These are phyloP conservation scores for Parnassius orleans DNA, from an alignment of 2,888 invertebrate species.

Conservation along the genomic window DNA sequence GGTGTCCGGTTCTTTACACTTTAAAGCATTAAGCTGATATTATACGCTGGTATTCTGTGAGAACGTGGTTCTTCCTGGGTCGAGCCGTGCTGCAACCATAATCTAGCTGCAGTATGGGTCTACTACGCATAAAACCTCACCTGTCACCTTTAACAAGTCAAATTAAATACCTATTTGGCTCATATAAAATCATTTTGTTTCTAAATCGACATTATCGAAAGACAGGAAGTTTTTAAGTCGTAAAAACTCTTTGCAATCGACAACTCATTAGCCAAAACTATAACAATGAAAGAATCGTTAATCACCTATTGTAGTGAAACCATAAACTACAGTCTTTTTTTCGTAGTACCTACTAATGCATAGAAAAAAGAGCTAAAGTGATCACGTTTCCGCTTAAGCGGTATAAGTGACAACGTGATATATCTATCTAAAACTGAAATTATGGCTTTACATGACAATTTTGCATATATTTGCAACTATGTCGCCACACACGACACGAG, in stretches of 20 bases:
- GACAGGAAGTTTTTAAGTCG: constrained; percentile 54
- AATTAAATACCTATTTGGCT: constrained; percentile 31
- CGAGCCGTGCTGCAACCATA: too few relatives aligned
- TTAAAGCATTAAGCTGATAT: too few relatives aligned
- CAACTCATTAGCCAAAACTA: constrained; percentile 43
- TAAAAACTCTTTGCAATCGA: constrained; percentile 24
- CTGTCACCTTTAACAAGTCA: constrained; percentile 23
- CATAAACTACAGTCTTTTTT: constrained; percentile 53
- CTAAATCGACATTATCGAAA: constrained; percentile 39
- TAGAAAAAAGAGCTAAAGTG: constrained; percentile 45
- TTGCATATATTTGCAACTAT: constrained; percentile 45
- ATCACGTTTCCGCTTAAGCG: constrained; percentile 63
- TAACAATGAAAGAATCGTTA: constrained; percentile 69
- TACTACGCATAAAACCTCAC: constrained; percentile 29
- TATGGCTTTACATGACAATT: constrained; percentile 44
- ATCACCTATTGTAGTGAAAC: constrained; percentile 59
- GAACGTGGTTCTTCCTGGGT: too few relatives aligned
- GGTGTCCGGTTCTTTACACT: too few relatives aligned
- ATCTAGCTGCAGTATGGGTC: too few relatives aligned
- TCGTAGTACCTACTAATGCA: constrained; percentile 45
- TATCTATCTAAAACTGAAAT: constrained; percentile 53
- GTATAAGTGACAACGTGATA: constrained; percentile 47
- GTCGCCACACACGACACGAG: constrained; percentile 39
- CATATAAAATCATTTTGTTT: constrained; percentile 33
- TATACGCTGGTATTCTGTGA: too few relatives aligned